A percentile compares a stretch with the other conserved stretches of the same genome.
These are phyloP conservation scores for Cecidostiba fungosa DNA, from an alignment of 2,888 invertebrate species.

Conservation along the genomic window DNA sequence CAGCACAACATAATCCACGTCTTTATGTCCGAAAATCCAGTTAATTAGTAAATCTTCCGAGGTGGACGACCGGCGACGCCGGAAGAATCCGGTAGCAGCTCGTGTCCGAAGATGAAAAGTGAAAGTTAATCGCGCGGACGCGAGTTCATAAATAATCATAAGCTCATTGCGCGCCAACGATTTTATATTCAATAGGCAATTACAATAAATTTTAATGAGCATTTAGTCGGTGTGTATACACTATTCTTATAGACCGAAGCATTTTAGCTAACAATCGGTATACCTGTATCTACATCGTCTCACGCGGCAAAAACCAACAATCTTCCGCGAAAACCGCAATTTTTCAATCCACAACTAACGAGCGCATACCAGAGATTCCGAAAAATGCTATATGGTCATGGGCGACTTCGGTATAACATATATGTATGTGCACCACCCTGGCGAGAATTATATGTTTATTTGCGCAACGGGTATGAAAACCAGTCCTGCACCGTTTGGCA, in stretches of 20 bases:
- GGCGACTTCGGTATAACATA: not conserved
- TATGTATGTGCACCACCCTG: not conserved
- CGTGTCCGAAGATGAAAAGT: conserved; percentile 16
- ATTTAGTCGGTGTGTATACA: not conserved
- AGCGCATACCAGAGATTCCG: conserved; percentile 27
- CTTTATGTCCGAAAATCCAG: not conserved
- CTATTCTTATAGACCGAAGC: no score
- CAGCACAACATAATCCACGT: not conserved
- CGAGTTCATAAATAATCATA: conserved; percentile 16
- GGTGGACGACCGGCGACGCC: not conserved
- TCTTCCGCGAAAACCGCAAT: not conserved
- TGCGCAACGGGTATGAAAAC: conserved; percentile 44
- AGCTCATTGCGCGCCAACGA: not conserved
- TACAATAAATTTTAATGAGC: not conserved
- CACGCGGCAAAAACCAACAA: not conserved
- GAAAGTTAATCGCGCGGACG: not conserved
- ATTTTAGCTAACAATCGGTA: no score
- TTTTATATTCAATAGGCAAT: not conserved
- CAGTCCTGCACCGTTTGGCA: conserved; percentile 40
- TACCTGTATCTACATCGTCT: no score
- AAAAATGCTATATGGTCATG: conserved; percentile 32
- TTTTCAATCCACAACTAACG: conserved; percentile 33
- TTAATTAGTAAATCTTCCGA: conserved; percentile 15
- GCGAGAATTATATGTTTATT: conserved; percentile 41
- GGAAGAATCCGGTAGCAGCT: conserved; percentile 8